These are phyloP conservation scores for Xerus inauris DNA, from an alignment of 2,113 vertebrate genomes.

Conservation along the genomic window DNA sequence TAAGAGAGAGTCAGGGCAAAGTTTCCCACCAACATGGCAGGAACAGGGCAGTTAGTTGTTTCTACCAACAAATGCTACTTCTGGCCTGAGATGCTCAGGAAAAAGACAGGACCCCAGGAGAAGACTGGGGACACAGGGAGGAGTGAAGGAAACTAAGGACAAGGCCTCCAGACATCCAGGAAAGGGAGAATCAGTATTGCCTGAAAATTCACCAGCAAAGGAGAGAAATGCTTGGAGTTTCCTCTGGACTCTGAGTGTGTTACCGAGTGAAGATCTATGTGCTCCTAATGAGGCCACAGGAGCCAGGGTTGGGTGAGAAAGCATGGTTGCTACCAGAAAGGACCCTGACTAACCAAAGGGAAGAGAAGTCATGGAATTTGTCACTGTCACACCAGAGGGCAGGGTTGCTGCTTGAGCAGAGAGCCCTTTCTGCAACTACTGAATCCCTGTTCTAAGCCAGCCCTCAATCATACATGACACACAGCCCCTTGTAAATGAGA, in stretches of 20 bases:
- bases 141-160: not conserved
- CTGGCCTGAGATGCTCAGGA: not conserved
- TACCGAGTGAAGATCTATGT: accelerated
- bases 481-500: not conserved
- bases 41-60: not conserved
- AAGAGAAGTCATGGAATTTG: not conserved
- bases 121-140: not conserved
- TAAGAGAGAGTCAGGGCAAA: not conserved
- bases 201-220: not conserved
- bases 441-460: not conserved
- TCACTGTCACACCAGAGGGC: not conserved
- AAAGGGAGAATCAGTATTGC: not conserved
- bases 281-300: not conserved
- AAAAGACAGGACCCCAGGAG: not conserved
- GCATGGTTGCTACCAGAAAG: not conserved
- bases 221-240: not conserved
- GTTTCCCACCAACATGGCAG: not conserved
- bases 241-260: not conserved
- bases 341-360: not conserved
- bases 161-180: not conserved
- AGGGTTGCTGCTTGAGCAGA: not conserved
- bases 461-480: not conserved
- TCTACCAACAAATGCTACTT: not conserved
- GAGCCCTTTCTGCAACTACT: not conserved
- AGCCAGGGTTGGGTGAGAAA: not conserved